Evolutionary conservation across 53 echinoderm and acorn worm species (phyloP).

Genomic region (Actinopyga echinites): DNA sequence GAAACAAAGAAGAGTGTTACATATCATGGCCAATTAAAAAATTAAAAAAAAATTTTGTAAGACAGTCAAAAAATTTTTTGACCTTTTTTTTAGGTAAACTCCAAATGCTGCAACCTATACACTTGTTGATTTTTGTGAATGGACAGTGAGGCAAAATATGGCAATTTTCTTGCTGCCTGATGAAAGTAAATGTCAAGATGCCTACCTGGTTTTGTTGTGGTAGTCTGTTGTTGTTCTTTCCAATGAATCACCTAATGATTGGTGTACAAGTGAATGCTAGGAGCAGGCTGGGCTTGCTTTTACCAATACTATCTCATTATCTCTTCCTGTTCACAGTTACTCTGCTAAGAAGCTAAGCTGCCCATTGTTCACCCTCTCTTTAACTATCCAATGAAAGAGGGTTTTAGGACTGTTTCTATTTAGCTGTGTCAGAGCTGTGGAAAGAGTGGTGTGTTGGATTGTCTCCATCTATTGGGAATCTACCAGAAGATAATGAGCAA

Average conservation of each 20-base stretch:
- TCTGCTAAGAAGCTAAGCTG: constrained; percentile 38
- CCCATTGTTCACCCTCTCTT: constrained; percentile 33
- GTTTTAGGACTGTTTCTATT: constrained; percentile 42
- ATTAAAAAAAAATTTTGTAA: no score
- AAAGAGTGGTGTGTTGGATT: constrained; percentile 16
- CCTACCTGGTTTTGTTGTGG: constrained; percentile 35
- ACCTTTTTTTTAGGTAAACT: no score
- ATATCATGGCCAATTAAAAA: no score
- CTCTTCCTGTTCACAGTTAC: constrained; percentile 44
- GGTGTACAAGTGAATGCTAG: constrained; percentile 2
- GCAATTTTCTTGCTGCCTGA: neutral
- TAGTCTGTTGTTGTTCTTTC: constrained; percentile 17
- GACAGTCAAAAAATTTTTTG: no score
- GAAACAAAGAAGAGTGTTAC: no score
- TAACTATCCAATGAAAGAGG: constrained; percentile 26
- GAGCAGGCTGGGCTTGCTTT: constrained; percentile 16
- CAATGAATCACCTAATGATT: constrained; percentile 31
- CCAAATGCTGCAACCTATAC: no score
- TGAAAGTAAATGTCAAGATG: constrained; percentile 2
- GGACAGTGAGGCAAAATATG: constrained; percentile 25
- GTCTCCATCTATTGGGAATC: constrained; percentile 21
- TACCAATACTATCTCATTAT: constrained; percentile 33
- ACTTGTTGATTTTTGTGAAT: constrained; percentile 30
- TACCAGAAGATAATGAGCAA: constrained; percentile 28
- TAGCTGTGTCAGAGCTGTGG: constrained; percentile 24